Conservation (phyloP, 2,797 vertebrate species). For the Trachurus trachurus region DNA sequence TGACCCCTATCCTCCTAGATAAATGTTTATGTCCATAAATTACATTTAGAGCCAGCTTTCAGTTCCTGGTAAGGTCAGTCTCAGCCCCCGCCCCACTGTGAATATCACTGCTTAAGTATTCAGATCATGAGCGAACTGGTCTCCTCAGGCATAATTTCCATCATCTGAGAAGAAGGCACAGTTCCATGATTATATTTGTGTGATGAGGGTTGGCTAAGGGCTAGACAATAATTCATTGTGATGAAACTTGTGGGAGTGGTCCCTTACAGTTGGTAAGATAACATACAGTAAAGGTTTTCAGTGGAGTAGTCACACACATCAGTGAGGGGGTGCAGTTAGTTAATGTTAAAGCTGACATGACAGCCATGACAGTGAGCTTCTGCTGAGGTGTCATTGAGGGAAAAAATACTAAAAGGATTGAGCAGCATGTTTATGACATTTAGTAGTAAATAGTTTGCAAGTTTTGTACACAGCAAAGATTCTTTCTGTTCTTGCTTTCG, state of each 20-base stretch:
- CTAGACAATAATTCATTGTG: neutral
- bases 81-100: neutral
- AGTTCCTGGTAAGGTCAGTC: neutral
- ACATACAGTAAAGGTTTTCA: neutral
- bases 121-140: conserved; percentile 14
- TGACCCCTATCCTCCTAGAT: neutral
- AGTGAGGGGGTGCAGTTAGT: neutral
- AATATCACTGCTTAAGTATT: conserved; percentile 36
- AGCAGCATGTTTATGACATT: neutral
- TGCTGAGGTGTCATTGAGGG: conserved; percentile 1
- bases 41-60: neutral
- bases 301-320: neutral
- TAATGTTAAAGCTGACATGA: neutral
- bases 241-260: neutral
- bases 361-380: neutral
- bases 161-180: neutral
- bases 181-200: neutral
- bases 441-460: no score
- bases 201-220: neutral
- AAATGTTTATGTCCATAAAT: conserved; percentile 2
- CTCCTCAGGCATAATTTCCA: neutral
- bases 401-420: neutral
- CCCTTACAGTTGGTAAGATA: neutral
- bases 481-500: neutral
- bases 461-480: no score